Evolutionary conservation across 2,113 vertebrate genomes (phyloP).

Genomic region (Actenoides hombroni): DNA sequence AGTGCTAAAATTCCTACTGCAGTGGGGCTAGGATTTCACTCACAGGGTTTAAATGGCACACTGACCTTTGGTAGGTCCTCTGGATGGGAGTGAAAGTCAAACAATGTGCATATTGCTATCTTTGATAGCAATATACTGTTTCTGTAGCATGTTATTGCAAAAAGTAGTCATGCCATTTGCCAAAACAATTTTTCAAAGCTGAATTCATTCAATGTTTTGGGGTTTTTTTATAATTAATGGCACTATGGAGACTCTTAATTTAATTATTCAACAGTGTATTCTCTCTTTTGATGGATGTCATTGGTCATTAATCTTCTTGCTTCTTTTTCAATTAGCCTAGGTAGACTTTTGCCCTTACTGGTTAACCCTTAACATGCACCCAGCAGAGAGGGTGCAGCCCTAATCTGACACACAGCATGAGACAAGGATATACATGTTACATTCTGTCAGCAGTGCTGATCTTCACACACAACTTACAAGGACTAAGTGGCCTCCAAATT

Average conservation of each 20-base stretch:
- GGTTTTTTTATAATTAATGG: constrained; percentile 20
- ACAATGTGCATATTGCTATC: background rate
- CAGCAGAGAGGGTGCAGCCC: background rate
- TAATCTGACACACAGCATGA: background rate
- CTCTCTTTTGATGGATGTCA: constrained; percentile 31
- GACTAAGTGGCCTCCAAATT: background rate
- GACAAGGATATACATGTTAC: background rate
- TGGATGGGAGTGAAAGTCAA: background rate
- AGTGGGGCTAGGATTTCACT: background rate
- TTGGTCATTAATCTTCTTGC: constrained; percentile 1
- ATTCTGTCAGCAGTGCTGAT: background rate
- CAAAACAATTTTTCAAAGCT: constrained; percentile 14
- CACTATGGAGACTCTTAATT: background rate
- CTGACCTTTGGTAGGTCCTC: background rate
- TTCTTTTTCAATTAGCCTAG: background rate
- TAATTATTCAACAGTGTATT: constrained; percentile 33
- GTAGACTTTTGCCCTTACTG: background rate
- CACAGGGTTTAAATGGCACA: background rate
- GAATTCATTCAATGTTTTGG: background rate
- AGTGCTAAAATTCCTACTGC: constrained; percentile 6
- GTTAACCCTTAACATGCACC: background rate
- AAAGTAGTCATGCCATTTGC: background rate
- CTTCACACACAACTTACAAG: background rate
- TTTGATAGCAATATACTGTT: background rate
- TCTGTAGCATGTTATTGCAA: background rate